Base-by-base conservation (phyloP, 2,888 invertebrate genomes). In the Dasypogon diadema region DNA sequence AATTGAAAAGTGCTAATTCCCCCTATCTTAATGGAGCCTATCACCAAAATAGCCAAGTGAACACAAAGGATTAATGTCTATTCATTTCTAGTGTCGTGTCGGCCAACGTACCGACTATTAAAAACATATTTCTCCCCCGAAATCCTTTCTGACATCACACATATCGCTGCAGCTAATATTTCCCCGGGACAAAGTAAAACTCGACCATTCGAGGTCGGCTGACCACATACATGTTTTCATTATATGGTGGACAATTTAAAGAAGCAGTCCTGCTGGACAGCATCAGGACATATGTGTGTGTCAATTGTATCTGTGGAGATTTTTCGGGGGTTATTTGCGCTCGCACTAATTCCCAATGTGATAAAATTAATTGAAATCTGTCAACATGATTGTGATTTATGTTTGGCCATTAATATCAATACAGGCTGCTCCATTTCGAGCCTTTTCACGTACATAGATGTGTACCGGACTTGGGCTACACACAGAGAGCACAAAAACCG, bases 351-450 rank as follows among this genome's bases (percentile, higher is more conserved):
- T 77, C 77, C 77, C 76, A 77, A 76, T 76, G 78, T 78, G 78
- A 78, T 78, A 78, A 78, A 78, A 78, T 78, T 78, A 78, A 78
- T 78, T 78, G 78, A 78, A 76, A 68, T 65, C 78, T 78, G 78
- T 76, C 78, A 78, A 76, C 78, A 78, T 78, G 76, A 78, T 78
- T 78, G 78, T 78, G 78, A 78, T 78, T 78, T 75, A 78, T 78
- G 75, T 68, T 22, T 54, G 74, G 75, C 78, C 78, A 78, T 78
- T 78, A 76, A 78, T 78, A 78, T 78, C 76, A 78, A 78, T 78
- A 78, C 68, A 74, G 22, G 65, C 72, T 65, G 73, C 56, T 56
- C 56, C 70, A 70, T 70, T 70, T 70, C 48, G 16, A 54, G 70
- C 70, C 70, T 54, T 51, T 34, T 70, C 54, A 70, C 14, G n/a